Conservation (phyloP, 2,888 invertebrate species). For the Hypomecis punctinalis region DNA sequence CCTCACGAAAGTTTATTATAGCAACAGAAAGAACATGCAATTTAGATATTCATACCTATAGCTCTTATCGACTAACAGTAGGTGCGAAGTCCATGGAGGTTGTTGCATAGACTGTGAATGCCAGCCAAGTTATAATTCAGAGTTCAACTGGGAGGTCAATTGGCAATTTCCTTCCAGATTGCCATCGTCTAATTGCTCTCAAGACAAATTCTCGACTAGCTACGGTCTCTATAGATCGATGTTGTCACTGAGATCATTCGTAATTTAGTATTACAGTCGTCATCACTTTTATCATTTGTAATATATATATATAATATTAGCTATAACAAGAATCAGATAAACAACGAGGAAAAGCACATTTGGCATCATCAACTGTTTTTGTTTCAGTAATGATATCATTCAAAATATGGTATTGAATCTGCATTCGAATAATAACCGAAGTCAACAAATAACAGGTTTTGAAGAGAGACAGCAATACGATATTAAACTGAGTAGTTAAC, state of each 20-base stretch:
- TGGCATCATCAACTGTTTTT: constrained; percentile 26
- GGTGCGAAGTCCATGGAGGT: constrained; percentile 1
- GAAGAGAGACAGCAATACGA: background rate
- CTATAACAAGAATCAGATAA: background rate
- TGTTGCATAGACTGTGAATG: constrained; percentile 20
- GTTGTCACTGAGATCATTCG: constrained; percentile 53
- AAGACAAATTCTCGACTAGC: constrained; percentile 42
- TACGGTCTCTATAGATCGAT: constrained; percentile 39
- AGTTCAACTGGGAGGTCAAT: constrained; percentile 80
- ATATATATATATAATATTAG: background rate
- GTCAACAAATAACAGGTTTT: constrained; percentile 7
- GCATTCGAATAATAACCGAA: background rate
- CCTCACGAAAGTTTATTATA: constrained; percentile 5
- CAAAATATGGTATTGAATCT: constrained; percentile 4
- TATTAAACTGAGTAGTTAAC: constrained; percentile 4
- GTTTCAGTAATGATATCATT: constrained; percentile 21
- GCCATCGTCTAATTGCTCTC: constrained; percentile 73
- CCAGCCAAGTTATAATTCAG: constrained; percentile 64
- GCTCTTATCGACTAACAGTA: background rate
- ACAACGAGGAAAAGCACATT: constrained; percentile 13
- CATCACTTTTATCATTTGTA: background rate
- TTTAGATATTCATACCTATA: background rate
- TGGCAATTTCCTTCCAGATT: constrained; percentile 81
- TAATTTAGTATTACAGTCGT: constrained; percentile 43
- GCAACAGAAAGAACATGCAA: background rate